Conservation (phyloP, 2,888 invertebrate genomes). For the Drosophila buzzatii region DNA sequence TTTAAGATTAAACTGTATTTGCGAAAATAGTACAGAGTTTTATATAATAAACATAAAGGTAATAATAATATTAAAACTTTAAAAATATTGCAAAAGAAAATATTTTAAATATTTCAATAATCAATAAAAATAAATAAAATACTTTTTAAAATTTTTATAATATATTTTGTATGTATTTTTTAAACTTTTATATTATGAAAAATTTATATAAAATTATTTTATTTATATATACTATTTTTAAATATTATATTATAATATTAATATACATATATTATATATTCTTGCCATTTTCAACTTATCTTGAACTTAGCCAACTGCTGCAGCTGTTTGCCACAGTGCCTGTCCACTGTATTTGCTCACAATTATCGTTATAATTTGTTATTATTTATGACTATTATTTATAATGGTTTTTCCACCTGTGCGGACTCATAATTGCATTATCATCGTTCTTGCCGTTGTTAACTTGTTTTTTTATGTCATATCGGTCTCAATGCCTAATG, state of each 20-base stretch:
- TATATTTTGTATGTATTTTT: no score
- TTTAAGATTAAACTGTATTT: no score
- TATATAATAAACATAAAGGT: no score
- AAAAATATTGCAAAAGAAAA: no score
- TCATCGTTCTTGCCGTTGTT: constrained; percentile 50
- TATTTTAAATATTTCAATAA: no score
- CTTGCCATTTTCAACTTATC: not conserved
- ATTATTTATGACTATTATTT: constrained; percentile 33
- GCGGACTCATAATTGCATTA: constrained; percentile 47
- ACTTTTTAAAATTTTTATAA: no score
- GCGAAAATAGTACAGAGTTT: not conserved
- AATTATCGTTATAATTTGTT: constrained; percentile 8
- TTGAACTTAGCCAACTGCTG: constrained; percentile 3
- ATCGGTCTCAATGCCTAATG: constrained; percentile 37
- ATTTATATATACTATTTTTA: no score
- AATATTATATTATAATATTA: not conserved
- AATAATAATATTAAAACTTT: no score
- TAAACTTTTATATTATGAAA: no score
- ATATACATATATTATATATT: no score
- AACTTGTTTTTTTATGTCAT: constrained; percentile 20
- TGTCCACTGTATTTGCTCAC: not conserved
- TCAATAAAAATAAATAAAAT: no score
- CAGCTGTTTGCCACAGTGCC: not conserved
- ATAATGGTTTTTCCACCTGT: constrained; percentile 57
- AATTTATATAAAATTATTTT: no score